Evolutionary conservation across 2,113 vertebrate genomes (phyloP).

Genomic region (Cranoglanis bouderius): DNA sequence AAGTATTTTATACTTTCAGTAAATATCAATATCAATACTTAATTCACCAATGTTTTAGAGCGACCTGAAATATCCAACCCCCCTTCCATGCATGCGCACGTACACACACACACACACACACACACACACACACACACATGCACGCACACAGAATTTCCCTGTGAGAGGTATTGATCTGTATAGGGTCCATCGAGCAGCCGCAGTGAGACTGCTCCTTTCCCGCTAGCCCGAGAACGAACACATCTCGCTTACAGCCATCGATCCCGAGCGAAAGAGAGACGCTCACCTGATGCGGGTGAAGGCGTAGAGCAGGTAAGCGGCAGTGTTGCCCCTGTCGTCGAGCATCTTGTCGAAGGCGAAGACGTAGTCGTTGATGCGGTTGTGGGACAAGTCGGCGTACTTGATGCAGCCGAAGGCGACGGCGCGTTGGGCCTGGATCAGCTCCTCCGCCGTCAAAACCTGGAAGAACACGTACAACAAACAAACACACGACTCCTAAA

Average conservation of each 20-base stretch:
- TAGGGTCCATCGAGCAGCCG: slow-evolving; percentile 3
- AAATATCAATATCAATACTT: no score
- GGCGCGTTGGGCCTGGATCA: slow-evolving; percentile 83
- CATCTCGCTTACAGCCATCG: not conserved
- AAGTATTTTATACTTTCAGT: no score
- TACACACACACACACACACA: slow-evolving; percentile 1
- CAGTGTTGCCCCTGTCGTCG: slow-evolving; percentile 95
- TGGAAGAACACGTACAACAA: slow-evolving; percentile 31
- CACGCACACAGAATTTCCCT: not conserved
- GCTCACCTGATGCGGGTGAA: slow-evolving; percentile 91
- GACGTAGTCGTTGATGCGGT: slow-evolving; percentile 93
- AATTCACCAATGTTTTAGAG: not conserved
- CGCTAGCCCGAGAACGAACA: slow-evolving; percentile 4
- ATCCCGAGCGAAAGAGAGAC: not conserved
- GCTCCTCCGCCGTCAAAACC: slow-evolving; percentile 83
- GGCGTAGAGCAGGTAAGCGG: slow-evolving; percentile 93
- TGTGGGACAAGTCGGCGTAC: slow-evolving; percentile 96
- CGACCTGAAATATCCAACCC: not conserved
- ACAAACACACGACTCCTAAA: no score
- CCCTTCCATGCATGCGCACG: no score
- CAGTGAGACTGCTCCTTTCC: slow-evolving; percentile 23
- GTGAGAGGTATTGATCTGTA: slow-evolving; percentile 26
- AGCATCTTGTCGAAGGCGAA: slow-evolving; percentile 99
- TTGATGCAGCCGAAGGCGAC: slow-evolving; percentile 96
- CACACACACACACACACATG: not conserved